These are phyloP conservation scores for Caradrina clavipalpis DNA, from an alignment of 2,888 invertebrate species.

Conservation along the genomic window DNA sequence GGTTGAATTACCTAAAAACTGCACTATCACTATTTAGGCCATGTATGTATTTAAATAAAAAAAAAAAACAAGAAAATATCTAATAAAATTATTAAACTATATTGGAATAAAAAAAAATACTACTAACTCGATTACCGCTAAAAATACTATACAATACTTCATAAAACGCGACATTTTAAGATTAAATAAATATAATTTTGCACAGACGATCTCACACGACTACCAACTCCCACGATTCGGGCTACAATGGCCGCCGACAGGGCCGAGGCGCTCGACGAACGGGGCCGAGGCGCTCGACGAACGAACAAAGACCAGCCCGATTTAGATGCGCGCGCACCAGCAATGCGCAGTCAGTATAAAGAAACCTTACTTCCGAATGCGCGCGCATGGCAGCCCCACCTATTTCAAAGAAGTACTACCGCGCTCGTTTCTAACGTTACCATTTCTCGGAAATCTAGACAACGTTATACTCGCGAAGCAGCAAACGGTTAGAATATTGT, in stretches of 20 bases:
- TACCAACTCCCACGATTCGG: background rate
- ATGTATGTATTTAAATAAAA: no score
- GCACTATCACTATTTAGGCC: background rate
- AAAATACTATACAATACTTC: background rate
- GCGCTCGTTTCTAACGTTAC: conserved; percentile 34
- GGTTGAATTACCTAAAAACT: background rate
- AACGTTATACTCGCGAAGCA: conserved; percentile 6
- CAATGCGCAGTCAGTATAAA: background rate
- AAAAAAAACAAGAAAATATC: background rate
- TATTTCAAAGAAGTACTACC: no score
- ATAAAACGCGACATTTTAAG: background rate
- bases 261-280: background rate
- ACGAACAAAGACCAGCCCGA: conserved; percentile 9
- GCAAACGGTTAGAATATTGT: background rate
- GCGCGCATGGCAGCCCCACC: conserved; percentile 27
- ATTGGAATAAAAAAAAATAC: no score
- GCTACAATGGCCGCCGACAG: background rate
- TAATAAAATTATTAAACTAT: no score
- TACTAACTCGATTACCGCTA: no score
- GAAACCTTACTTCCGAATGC: conserved; percentile 15
- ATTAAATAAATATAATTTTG: background rate
- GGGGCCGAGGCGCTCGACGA: background rate
- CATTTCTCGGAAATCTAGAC: conserved; percentile 37
- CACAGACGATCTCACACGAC: background rate
- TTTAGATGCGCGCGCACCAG: conserved; percentile 24